Conservation (phyloP, 2,113 vertebrate species). For the Channa maculata region DNA sequence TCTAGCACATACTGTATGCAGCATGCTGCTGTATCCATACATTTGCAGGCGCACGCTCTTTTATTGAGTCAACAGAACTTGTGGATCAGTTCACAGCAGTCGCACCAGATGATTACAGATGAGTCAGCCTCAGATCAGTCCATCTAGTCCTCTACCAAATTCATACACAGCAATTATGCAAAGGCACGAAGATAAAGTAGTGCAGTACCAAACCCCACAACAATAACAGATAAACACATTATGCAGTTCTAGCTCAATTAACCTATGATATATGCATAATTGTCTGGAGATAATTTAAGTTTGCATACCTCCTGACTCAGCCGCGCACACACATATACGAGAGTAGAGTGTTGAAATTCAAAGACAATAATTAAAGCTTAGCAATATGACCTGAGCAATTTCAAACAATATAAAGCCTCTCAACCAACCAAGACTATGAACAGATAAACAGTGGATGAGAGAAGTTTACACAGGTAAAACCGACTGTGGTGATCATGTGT, state of each 20-base stretch:
- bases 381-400: neutral
- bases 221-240: conserved; percentile 26
- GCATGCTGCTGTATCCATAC: neutral
- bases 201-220: conserved; percentile 7
- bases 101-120: conserved; percentile 13
- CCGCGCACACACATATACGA: neutral
- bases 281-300: conserved; percentile 17
- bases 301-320: conserved; percentile 2
- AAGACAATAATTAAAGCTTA: conserved; percentile 10
- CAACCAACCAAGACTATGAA: conserved; percentile 7
- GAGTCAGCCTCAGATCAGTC: conserved; percentile 10
- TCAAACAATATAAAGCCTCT: conserved; percentile 13
- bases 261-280: conserved; percentile 16
- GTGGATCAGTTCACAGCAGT: conserved; percentile 10
- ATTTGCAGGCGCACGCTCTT: neutral
- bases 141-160: conserved; percentile 14
- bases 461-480: neutral
- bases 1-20: neutral
- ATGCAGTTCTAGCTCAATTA: conserved; percentile 20
- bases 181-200: conserved; percentile 19
- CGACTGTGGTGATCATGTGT: neutral
- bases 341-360: conserved; percentile 9
- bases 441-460: neutral
- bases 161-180: conserved; percentile 30
- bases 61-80: neutral